phyloP scores from a whole-genome alignment of 2,888 invertebrate genomes.

The Habroteleia sp. region DNA sequence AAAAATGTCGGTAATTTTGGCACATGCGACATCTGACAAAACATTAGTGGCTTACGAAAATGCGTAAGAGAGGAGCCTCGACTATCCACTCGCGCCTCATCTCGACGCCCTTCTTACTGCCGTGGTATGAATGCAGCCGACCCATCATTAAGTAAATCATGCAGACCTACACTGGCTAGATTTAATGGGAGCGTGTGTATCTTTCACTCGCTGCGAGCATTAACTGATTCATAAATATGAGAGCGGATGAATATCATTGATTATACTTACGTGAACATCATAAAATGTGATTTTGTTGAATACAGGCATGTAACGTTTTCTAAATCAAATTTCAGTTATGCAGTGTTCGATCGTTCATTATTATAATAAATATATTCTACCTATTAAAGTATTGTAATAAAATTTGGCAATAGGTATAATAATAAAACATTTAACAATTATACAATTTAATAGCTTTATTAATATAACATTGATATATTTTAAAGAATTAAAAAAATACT shows the following conservation, averaged over 20 bases:
- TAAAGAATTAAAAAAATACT: no score
- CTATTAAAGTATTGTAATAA: no score
- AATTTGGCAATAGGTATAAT: no score
- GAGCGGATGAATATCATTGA: slow-evolving; percentile 29
- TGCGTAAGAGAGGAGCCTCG: slow-evolving; percentile 15
- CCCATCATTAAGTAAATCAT: slow-evolving; percentile 73
- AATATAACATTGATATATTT: no score
- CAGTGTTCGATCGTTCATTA: no score
- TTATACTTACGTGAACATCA: slow-evolving; percentile 18
- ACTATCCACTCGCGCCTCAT: slow-evolving; percentile 29
- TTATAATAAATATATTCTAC: no score
- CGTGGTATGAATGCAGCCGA: slow-evolving; percentile 64
- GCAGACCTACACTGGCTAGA: slow-evolving; percentile 64
- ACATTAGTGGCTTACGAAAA: slow-evolving; percentile 64
- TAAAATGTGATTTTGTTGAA: slow-evolving; percentile 9
- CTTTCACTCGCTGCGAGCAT: slow-evolving; percentile 15
- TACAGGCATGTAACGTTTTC: no score
- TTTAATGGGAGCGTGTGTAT: slow-evolving; percentile 69
- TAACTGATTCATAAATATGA: slow-evolving; percentile 47
- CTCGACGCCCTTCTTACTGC: slow-evolving; percentile 54
- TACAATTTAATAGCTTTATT: no score
- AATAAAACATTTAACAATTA: no score
- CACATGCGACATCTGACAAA: slow-evolving; percentile 66
- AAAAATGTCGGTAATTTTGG: slow-evolving; percentile 68
- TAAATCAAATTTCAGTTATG: no score